Conservation (phyloP, 2,797 vertebrate genomes). For the Manis javanica region DNA sequence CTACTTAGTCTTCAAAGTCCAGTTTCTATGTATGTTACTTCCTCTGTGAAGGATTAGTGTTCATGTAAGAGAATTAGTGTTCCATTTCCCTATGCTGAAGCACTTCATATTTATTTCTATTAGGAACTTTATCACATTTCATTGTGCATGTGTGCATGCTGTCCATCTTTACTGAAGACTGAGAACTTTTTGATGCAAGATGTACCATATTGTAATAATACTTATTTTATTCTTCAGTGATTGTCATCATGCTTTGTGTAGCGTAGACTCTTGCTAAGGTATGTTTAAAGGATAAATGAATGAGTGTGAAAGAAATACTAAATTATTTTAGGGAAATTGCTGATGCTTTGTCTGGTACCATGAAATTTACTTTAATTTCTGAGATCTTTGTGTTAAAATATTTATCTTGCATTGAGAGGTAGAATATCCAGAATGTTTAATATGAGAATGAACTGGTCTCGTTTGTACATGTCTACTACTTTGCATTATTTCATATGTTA, state of each 20-base stretch:
- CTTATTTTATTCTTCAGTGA: not conserved
- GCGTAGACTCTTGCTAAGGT: not conserved
- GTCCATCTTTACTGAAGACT: not conserved
- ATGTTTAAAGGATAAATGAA: not conserved
- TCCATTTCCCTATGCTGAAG: not conserved
- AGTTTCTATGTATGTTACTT: not conserved
- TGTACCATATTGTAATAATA: not conserved
- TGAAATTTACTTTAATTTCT: conserved; percentile 47
- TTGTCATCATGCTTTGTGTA: not conserved
- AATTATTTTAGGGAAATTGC: not conserved
- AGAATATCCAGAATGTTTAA: conserved; percentile 19
- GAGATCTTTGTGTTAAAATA: conserved; percentile 9
- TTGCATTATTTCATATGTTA: conserved; percentile 36
- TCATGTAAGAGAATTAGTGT: not conserved
- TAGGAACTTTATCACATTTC: not conserved
- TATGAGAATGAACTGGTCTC: not conserved
- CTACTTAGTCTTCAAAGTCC: not conserved
- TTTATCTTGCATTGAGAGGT: not conserved
- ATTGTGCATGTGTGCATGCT: not conserved
- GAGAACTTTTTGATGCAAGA: not conserved
- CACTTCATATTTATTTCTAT: not conserved
- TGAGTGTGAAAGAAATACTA: not conserved
- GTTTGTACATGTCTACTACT: not conserved
- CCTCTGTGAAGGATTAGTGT: not conserved
- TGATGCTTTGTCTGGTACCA: not conserved